Evolutionary conservation across 37 sponge, comb jelly and placozoan genomes (phyloP).

Genomic region (Beroe forskalii): DNA sequence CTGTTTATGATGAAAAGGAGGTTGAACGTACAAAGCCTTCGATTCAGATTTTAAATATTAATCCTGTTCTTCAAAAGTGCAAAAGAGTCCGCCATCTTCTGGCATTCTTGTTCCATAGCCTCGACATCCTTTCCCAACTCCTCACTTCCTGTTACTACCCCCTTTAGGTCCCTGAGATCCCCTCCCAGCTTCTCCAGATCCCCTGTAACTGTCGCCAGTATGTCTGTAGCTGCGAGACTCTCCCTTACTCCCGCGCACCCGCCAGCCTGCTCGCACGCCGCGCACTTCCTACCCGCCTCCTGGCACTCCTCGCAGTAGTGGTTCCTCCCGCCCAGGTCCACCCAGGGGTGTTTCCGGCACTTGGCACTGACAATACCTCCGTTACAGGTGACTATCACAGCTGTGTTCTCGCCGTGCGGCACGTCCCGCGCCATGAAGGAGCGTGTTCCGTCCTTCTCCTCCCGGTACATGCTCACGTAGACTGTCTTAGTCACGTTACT

Average conservation of each 20-base stretch:
- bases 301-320: background rate
- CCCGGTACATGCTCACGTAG: background rate
- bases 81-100: background rate
- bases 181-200: background rate
- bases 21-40: no score
- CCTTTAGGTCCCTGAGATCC: background rate
- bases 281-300: background rate
- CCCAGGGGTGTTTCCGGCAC: background rate
- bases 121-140: background rate
- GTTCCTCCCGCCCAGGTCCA: background rate
- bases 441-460: background rate
- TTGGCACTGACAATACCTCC: background rate
- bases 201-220: background rate
- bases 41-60: no score
- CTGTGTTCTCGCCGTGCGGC: background rate
- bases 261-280: background rate
- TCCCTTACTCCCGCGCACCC: background rate
- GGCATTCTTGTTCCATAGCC: background rate
- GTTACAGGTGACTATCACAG: background rate
- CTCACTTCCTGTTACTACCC: background rate
- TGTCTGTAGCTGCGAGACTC: background rate
- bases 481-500: background rate
- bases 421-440: background rate
- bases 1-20: no score
- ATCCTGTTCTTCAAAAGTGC: background rate